These are phyloP conservation scores for Mormyrus iriodes DNA, from an alignment of 2,113 vertebrate species.

Conservation along the genomic window DNA sequence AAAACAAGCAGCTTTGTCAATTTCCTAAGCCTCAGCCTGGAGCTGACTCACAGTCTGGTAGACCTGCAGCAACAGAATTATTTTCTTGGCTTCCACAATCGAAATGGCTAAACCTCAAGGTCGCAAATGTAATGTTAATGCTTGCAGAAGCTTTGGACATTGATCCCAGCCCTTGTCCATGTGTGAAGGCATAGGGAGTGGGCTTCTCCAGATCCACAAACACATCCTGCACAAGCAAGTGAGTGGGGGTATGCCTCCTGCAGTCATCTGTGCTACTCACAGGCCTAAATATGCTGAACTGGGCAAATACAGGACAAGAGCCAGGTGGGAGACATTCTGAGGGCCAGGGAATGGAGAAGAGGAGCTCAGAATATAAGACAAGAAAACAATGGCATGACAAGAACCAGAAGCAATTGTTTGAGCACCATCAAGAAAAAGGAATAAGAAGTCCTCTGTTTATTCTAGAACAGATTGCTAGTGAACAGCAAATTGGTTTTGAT, in stretches of 20 bases:
- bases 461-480: not conserved
- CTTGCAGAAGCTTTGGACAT: conserved; percentile 12
- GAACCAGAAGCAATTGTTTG: not conserved
- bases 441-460: not conserved
- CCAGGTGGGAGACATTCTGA: not conserved
- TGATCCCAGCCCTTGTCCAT: not conserved
- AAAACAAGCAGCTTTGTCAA: conserved; percentile 1
- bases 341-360: conserved; percentile 3
- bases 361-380: conserved; percentile 2
- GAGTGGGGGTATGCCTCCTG: not conserved
- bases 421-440: not conserved
- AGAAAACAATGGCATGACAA: not conserved
- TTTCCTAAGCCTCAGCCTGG: not conserved
- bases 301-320: not conserved
- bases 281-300: not conserved
- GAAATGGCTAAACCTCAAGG: not conserved
- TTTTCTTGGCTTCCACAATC: not conserved
- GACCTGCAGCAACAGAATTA: not conserved
- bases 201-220: not conserved
- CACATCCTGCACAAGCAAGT: not conserved
- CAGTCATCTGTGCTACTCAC: not conserved
- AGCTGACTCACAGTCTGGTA: not conserved
- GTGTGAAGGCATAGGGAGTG: not conserved
- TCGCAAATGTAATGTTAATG: not conserved
- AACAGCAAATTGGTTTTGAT: not conserved